Evolutionary conservation across 2,888 invertebrate genomes (phyloP).

Genomic region (Lasioglossum pauxillum): DNA sequence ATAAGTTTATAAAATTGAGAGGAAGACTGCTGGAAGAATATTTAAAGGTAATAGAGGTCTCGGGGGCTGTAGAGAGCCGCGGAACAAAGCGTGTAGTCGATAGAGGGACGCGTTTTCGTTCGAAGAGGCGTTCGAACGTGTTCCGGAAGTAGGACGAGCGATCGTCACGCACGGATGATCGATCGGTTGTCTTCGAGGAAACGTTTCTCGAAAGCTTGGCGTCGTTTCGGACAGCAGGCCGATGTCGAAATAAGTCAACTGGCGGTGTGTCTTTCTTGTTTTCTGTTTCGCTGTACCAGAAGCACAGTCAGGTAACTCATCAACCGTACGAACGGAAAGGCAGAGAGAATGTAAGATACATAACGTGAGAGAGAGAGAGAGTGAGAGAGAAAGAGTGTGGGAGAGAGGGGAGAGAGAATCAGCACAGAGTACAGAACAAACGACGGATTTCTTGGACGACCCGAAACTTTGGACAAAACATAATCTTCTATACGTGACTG

Average conservation of each 20-base stretch:
- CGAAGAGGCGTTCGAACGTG: background rate
- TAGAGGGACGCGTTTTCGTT: slow-evolving; percentile 14
- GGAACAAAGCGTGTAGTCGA: background rate
- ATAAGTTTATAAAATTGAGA: background rate
- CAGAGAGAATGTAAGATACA: slow-evolving; percentile 52
- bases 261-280: slow-evolving; percentile 81
- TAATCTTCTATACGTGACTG: background rate
- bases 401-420: slow-evolving; percentile 27
- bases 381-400: slow-evolving; percentile 18
- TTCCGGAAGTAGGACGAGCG: slow-evolving; percentile 13
- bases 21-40: background rate
- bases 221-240: slow-evolving; percentile 67
- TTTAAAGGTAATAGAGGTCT: background rate
- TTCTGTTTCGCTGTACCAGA: slow-evolving; percentile 83
- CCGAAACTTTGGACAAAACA: slow-evolving; percentile 17
- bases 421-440: slow-evolving; percentile 23
- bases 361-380: slow-evolving; percentile 19
- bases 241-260: slow-evolving; percentile 72
- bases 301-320: slow-evolving; percentile 83
- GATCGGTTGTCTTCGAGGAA: slow-evolving; percentile 46
- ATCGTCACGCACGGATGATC: slow-evolving; percentile 39
- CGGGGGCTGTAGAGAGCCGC: background rate
- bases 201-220: slow-evolving; percentile 35
- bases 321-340: slow-evolving; percentile 54
- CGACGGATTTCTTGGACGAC: slow-evolving; percentile 25